These are phyloP conservation scores for Tenthredo scrophulariae DNA, from an alignment of 2,888 invertebrate species.

Conservation along the genomic window DNA sequence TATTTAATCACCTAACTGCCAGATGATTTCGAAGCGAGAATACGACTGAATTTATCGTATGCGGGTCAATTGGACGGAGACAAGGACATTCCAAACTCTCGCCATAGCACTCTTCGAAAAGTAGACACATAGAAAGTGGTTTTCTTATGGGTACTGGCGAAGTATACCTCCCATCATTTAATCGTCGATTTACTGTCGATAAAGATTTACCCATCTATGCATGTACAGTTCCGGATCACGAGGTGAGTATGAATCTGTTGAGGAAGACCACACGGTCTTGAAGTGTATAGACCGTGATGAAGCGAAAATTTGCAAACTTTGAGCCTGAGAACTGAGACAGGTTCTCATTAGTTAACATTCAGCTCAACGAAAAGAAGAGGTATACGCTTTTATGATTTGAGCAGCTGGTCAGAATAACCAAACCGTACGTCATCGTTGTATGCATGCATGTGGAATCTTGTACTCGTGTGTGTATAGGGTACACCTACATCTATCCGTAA, in stretches of 20 bases:
- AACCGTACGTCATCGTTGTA: constrained; percentile 23
- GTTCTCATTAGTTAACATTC: constrained; percentile 40
- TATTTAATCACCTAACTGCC: not conserved
- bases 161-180: not conserved
- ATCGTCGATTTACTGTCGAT: not conserved
- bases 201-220: not conserved
- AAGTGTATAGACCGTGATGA: not conserved
- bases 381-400: constrained; percentile 38
- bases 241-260: not conserved
- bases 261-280: not conserved
- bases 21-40: not conserved
- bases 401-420: constrained; percentile 8
- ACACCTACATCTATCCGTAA: not conserved
- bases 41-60: constrained; percentile 1
- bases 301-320: constrained; percentile 11
- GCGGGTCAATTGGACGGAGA: constrained; percentile 21
- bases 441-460: not conserved
- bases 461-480: not conserved
- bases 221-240: not conserved
- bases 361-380: constrained; percentile 32
- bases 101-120: not conserved
- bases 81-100: not conserved
- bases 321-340: constrained; percentile 14
- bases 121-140: not conserved
- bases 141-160: not conserved